Base-by-base conservation (phyloP, 2,113 vertebrate species). In the Trinectes maculatus region DNA sequence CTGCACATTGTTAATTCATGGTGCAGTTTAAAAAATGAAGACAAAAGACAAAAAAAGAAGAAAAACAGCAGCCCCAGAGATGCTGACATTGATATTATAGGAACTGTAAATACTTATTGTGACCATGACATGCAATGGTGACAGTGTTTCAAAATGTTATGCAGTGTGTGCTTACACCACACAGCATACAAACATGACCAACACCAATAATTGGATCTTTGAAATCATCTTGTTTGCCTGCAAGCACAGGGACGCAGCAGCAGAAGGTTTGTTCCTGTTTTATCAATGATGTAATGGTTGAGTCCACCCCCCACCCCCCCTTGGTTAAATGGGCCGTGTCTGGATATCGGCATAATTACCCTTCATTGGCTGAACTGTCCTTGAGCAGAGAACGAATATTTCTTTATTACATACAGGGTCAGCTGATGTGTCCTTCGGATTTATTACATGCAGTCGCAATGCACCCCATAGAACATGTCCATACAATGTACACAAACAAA, bases 311-410 rank as follows among this genome's bases (percentile, higher is more conserved):
- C 2, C 9, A n/a, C 52, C 64, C 58, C 48, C 64, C 29, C 71
- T 77, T 34, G 40, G 33, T 64, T 39, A 80, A 86, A 63, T 77
- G 69, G 79, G 69, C 78, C 80, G 70, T 22, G 64, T 71, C 65
- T 79, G 65, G 29, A 68, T 79, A 64, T 83, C 25, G 21, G 13
- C 47, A 68, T 74, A 74, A 79, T 81, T 79, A 80, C 62, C 70
- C 72, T 77, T 71, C 77, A 85, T 64, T 85, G 67, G 79, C 57
- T 28, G 33, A 56, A 49, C 28, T 70, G 83, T 82, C 86, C 87
- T 88, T 87, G 80, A 56, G 56, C 70, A 59, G 77, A 51, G 67
- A 64, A 77, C 71, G 33, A 82, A 62, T 71, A 68, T 78, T 55
- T 51, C 59, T 80, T 62, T 42, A 56, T 78, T 87, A 68, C 71